Evolutionary conservation across 1,140 invertebrate genomes (phyloP), one percentile per base, ranked within the genome.

Genomic region (Thaumetopoea pityocampa): DNA sequence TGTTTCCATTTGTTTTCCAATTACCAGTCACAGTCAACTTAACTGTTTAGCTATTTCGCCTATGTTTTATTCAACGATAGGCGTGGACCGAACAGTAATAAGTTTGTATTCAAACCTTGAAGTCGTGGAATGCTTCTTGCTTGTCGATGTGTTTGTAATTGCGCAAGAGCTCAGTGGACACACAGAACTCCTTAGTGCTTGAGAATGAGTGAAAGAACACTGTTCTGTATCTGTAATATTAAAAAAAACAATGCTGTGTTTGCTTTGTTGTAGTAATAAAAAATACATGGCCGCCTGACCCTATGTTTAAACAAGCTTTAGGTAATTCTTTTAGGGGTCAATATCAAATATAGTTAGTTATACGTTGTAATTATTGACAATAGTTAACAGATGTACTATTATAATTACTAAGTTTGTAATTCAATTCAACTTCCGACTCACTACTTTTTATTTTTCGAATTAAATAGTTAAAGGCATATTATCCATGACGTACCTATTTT

Each of bases 181-280:
- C 92, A 16, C 89, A 88, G 56, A 92, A 93, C 67, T 93, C 91
- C 14, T 91, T 92, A 9, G 91, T 91, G 27, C 91, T 91, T 1
- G 91, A 89, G 76, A 93, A 82, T 0, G 92, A 86, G 69, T 94
- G 92, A 88, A 93, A 94, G 60, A 92, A 93, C 20, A 92, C 83
- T n/a, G 88, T 89, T 35, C 89, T 89, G 36, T 78, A 88, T 18
- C 91, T 91, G 43, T n/a, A 65, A 67, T 22, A 19, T 29, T 30
- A 47, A 52, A 40, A 46, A 26, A 35, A 5, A 38, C 34, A 44
- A 44, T 43, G 22, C 28, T 34, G 30, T 28, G 46, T 18, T 27
- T 41, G 40, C 24, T 19, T 38, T 26, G 41, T 36, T 35, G 18
- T 11, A 45, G 8, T 14, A 10, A 32, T 15, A 7, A 24, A 28